phyloP scores from a whole-genome alignment of 2,113 vertebrate genomes.

The Petromus typicus region DNA sequence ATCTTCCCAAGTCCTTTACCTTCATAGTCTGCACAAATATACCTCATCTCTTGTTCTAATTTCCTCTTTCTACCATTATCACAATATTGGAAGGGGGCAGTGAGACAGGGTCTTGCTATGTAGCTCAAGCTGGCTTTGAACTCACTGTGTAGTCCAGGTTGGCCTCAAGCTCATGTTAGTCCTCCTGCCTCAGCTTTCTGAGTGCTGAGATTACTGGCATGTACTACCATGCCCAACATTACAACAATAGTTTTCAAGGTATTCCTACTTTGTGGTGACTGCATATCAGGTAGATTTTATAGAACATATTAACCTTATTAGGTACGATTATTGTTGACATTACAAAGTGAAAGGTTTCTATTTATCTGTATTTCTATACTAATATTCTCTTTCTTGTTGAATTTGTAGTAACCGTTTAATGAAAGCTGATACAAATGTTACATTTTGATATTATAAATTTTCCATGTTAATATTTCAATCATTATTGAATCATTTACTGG shows the following conservation, averaged over 20 bases:
- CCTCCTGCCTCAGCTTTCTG: no score
- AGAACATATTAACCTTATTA: neutral
- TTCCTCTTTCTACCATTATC: neutral
- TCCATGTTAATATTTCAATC: neutral
- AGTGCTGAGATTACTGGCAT: no score
- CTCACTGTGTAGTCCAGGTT: no score
- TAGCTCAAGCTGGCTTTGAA: no score
- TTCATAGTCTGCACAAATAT: neutral
- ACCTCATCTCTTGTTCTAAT: neutral
- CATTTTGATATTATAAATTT: conserved; percentile 11
- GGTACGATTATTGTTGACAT: neutral
- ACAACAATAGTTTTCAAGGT: neutral
- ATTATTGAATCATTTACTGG: neutral
- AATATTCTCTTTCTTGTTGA: neutral
- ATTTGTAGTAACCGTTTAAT: neutral
- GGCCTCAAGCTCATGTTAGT: no score
- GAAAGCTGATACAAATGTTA: neutral
- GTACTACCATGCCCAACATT: no score
- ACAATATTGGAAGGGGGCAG: neutral
- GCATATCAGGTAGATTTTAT: neutral
- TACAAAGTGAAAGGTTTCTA: neutral
- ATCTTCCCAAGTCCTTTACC: conserved; percentile 2
- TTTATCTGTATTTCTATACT: neutral
- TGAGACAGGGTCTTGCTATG: no score
- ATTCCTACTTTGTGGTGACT: neutral